A percentile compares a stretch with the other conserved stretches of the same genome.
These are phyloP conservation scores for Sesamia nonagrioides DNA, from an alignment of 1,140 invertebrate genomes.

Conservation along the genomic window DNA sequence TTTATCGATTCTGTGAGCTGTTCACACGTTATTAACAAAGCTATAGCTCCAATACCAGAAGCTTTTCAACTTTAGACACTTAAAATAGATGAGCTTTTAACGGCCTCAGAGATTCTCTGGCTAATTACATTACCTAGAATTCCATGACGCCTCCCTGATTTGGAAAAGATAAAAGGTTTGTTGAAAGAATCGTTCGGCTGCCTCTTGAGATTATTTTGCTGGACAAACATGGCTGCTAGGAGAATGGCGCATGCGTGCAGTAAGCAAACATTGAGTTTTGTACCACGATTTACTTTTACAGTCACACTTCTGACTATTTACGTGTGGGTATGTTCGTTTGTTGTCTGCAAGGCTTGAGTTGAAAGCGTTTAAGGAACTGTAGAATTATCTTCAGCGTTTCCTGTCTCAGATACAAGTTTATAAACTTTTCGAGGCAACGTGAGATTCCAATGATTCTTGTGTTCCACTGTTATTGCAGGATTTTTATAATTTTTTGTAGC, in stretches of 20 bases:
- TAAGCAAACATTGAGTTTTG: slow-evolving; percentile 23
- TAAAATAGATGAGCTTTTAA: slow-evolving; percentile 15
- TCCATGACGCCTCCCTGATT: slow-evolving; percentile 31
- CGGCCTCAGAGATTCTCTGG: neutral
- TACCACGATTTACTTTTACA: slow-evolving; percentile 41
- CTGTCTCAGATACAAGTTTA: neutral
- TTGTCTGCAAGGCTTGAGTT: slow-evolving; percentile 21
- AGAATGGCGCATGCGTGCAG: neutral
- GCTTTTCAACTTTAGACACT: neutral
- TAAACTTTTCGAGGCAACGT: too few species aligned
- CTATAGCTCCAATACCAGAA: neutral
- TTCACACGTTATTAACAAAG: neutral
- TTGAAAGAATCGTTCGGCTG: neutral
- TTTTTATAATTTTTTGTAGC: too few species aligned
- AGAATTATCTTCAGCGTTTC: neutral
- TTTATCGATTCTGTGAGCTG: too few species aligned
- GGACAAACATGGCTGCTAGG: slow-evolving; percentile 22
- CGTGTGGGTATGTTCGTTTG: slow-evolving; percentile 25
- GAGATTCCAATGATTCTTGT: too few species aligned
- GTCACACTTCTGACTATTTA: slow-evolving; percentile 43
- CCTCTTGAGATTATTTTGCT: slow-evolving; percentile 24
- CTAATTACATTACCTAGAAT: slow-evolving; percentile 29
- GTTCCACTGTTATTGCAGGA: too few species aligned
- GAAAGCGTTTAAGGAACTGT: neutral
- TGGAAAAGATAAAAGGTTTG: slow-evolving; percentile 13